phyloP scores from a whole-genome alignment of 2,797 vertebrate species.

The Coilia nasus region DNA sequence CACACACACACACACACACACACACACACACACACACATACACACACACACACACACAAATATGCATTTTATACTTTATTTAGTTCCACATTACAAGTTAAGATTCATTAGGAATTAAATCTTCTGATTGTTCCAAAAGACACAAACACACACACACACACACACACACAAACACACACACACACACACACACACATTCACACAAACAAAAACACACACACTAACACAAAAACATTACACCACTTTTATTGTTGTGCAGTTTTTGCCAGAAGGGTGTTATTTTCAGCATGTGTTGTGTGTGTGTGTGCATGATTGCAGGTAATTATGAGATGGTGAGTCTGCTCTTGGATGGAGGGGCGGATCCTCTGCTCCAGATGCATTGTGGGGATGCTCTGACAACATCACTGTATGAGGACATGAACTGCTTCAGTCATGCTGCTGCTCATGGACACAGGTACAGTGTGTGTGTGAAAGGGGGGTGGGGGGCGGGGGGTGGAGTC shows the following conservation, averaged over 20 bases:
- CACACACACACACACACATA: too few relatives aligned
- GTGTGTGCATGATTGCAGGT: slow-evolving; percentile 67
- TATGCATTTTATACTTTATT: too few relatives aligned
- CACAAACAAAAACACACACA: background rate
- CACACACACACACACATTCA: background rate
- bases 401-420: slow-evolving; percentile 89
- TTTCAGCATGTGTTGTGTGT: background rate
- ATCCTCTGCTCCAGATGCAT: slow-evolving; percentile 87
- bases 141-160: background rate
- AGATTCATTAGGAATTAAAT: too few relatives aligned
- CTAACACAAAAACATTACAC: background rate
- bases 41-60: background rate
- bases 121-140: too few relatives aligned
- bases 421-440: slow-evolving; percentile 93
- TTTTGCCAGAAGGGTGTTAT: background rate
- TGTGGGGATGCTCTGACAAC: slow-evolving; percentile 83
- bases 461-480: background rate
- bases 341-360: slow-evolving; percentile 83
- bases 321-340: slow-evolving; percentile 91
- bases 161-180: too few relatives aligned
- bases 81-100: too few relatives aligned
- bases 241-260: background rate
- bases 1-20: too few relatives aligned
- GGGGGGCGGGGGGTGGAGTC: too few relatives aligned
- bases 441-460: slow-evolving; percentile 92